Conservation (phyloP, 2,113 vertebrate genomes). For the Carlito syrichta region DNA sequence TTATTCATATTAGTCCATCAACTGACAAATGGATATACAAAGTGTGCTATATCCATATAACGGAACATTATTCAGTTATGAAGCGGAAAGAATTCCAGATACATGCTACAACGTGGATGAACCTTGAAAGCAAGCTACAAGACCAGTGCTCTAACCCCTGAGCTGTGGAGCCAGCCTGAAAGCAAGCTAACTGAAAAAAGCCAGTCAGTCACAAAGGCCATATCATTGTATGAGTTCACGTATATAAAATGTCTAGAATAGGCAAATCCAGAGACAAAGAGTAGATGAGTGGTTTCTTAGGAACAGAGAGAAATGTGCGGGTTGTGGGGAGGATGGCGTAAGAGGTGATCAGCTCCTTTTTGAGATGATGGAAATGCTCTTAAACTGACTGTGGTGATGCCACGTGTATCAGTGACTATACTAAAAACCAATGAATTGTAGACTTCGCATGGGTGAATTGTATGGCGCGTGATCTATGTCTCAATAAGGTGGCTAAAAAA, state of each 20-base stretch:
- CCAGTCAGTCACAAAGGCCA: too few relatives aligned
- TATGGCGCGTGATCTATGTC: background rate
- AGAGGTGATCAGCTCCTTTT: background rate
- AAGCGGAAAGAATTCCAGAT: background rate
- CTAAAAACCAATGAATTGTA: background rate
- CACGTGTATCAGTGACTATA: background rate
- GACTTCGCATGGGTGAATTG: background rate
- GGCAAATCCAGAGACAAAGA: background rate
- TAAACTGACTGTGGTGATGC: background rate
- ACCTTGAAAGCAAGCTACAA: background rate
- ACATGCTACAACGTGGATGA: background rate
- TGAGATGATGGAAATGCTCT: background rate
- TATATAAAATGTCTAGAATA: background rate
- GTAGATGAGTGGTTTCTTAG: too few relatives aligned
- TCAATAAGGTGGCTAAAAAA: background rate
- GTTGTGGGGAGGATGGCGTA: background rate
- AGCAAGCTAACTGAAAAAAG: too few relatives aligned
- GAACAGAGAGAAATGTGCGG: background rate
- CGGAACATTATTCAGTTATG: background rate
- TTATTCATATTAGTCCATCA: background rate
- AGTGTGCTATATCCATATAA: background rate
- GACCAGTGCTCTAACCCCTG: too few relatives aligned
- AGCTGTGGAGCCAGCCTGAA: too few relatives aligned
- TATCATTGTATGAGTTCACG: background rate
- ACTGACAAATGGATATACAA: background rate